Evolutionary conservation across 1,140 invertebrate genomes (phyloP), one percentile per base, ranked within the genome.

Genomic region (Microvelia longipes): DNA sequence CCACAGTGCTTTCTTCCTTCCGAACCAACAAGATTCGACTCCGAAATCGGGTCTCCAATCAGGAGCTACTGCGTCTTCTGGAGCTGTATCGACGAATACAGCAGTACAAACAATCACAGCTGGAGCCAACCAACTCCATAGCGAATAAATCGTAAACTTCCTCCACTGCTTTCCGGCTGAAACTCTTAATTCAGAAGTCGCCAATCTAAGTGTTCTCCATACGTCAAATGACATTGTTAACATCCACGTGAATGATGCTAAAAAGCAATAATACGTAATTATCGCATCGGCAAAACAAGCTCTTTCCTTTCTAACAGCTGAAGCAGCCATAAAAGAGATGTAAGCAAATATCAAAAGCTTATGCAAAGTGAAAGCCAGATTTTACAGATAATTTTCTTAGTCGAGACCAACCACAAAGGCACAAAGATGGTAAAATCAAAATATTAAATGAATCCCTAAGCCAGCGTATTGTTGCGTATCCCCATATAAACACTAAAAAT

Each of bases 161-260:
- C 75, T 67, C 75, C 77, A 78, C 70, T 82, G 79, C 28, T 75
- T 75, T 30, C 77, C 81, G 28, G 76, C 70, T 29, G 75, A 79
- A 2, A 83, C 79, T 50, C 82, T 69, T 1, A 85, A 74, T 72
- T 84, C 80, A 24, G 77, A 77, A 0, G 83, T 83, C 2, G 83
- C 82, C 71, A 82, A 70, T 65, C 77, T 74, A 11, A 85, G 76
- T 25, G 85, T 84, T 28, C 80, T 75, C 78, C 80, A 86, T 1
- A 86, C 80, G 73, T 86, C 85, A 74, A 81, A 86, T 0, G 85
- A 80, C 77, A 87, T 82, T 1, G 84, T 80, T 64, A 83, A 82
- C 82, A 84, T 85, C 85, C 85, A 86, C 70, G 82, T 82, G 73
- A 86, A 86, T 0, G 84, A 80, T 0, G 81, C 78, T 28, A 86